Evolutionary conservation across 2,888 invertebrate genomes (phyloP), one percentile per base, ranked within the genome.

Genomic region (Apotomis capreana): DNA sequence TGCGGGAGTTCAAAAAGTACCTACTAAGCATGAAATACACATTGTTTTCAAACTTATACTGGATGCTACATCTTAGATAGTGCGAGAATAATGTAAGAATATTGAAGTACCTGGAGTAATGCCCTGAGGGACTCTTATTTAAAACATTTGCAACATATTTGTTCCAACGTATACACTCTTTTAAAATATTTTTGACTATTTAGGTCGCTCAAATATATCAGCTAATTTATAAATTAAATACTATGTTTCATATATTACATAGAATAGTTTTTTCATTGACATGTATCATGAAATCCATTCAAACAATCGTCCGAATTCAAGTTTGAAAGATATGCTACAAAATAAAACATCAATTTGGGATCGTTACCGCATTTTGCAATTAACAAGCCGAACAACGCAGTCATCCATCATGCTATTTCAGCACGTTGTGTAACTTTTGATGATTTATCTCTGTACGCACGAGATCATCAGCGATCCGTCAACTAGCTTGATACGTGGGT

Each of bases 391-490:
- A 15, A 8, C 51, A 67, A 62, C 40, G 55, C 61, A 63, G 63
- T 26, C 67, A 71, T 71, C 51, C 51, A 60, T 70, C 70, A 62
- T 26, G 51, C 71, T 52, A 68, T 71, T 68, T 71, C 65, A 72
- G 63, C 68, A 52, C 58, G 46, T 72, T 68, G 26, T 70, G 72
- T 57, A 75, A 68, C 74, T 80, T 79, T 79, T 80, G 78, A 77
- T 77, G 79, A 81, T 83, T 81, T 87, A 89, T 87, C 86, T 76
- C 65, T 76, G 77, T 78, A 70, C 76, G 80, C 80, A 46, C 54
- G 78, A 86, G 86, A 91, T 90, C 86, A 88, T 90, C 88, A 83
- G 77, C 84, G 88, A 87, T 87, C 86, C 81, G 84, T 84, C 85
- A 87, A 88, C 81, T 76, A 85, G 84, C 75, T 84, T 87, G 88